These are phyloP conservation scores for Mesorhabditis sp. DNA, from an alignment of 2,888 invertebrate genomes.

Conservation along the genomic window DNA sequence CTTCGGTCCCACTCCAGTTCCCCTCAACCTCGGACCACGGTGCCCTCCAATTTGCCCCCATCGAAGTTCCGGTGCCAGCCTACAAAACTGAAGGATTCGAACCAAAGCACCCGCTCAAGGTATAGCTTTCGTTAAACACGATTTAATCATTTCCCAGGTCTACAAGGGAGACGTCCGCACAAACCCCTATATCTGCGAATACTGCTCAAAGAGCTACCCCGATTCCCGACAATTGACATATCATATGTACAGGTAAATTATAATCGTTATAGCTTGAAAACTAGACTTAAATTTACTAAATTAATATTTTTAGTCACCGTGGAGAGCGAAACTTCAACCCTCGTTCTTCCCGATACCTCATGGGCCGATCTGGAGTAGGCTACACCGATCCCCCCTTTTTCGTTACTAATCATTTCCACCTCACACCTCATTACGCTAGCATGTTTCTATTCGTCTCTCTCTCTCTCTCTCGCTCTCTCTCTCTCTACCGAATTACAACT, in stretches of 20 bases:
- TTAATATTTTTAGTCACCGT: constrained; percentile 23
- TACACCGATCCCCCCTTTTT: constrained; percentile 28
- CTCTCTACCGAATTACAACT: too few species aligned
- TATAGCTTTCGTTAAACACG: constrained; percentile 8
- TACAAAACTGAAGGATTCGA: constrained; percentile 51
- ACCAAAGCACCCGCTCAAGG: constrained; percentile 48
- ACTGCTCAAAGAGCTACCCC: constrained; percentile 56
- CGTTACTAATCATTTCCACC: background rate
- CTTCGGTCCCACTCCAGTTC: background rate
- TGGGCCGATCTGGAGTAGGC: constrained; percentile 44
- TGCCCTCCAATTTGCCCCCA: constrained; percentile 12
- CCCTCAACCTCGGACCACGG: constrained; percentile 11
- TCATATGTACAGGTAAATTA: constrained; percentile 50
- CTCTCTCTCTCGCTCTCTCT: too few species aligned
- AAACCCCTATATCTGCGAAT: constrained; percentile 57
- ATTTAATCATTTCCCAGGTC: constrained; percentile 25
- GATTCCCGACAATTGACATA: constrained; percentile 50
- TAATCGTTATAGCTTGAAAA: background rate
- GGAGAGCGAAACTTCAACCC: constrained; percentile 54
- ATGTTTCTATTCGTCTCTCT: too few species aligned
- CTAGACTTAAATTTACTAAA: background rate
- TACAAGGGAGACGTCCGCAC: constrained; percentile 49
- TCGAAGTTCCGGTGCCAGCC: constrained; percentile 51
- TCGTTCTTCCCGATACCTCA: constrained; percentile 53
- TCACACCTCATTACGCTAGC: too few species aligned